These are phyloP conservation scores for Tanypteryx hageni DNA, from an alignment of 2,888 invertebrate species.

Conservation along the genomic window DNA sequence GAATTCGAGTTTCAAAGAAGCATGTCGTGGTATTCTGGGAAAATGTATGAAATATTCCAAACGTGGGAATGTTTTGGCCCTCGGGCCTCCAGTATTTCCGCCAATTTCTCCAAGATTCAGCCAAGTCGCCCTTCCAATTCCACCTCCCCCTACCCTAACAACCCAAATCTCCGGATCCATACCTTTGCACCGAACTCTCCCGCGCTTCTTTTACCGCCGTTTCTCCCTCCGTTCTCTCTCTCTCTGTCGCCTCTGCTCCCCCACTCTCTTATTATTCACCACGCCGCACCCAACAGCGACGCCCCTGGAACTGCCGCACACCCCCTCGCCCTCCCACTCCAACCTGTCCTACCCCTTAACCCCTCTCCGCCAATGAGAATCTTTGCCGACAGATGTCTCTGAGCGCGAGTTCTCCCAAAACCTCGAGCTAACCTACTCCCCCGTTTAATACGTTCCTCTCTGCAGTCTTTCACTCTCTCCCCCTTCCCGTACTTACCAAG, in stretches of 20 bases:
- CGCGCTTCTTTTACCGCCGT: no score
- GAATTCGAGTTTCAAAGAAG: no score
- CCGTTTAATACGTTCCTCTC: conserved; percentile 14
- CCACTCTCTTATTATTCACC: not conserved
- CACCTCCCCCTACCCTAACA: not conserved
- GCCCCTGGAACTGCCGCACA: not conserved
- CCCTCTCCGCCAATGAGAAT: conserved; percentile 34
- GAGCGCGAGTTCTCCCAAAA: not conserved
- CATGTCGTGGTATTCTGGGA: no score
- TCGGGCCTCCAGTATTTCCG: no score
- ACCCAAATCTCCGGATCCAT: conserved; percentile 16
- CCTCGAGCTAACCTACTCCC: conserved; percentile 23
- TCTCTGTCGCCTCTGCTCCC: no score
- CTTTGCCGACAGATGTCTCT: conserved; percentile 45
- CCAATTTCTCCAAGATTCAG: no score
- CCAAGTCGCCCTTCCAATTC: no score
- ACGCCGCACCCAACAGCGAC: not conserved
- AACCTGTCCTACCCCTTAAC: not conserved
- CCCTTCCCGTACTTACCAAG: not conserved
- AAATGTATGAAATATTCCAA: no score
- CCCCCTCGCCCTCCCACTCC: not conserved
- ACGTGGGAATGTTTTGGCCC: no score
- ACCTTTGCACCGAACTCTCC: not conserved
- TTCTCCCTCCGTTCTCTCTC: no score
- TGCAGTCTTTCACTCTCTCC: not conserved